These are phyloP conservation scores for Eristalinus aeneus DNA, from an alignment of 2,888 invertebrate genomes.

Conservation along the genomic window DNA sequence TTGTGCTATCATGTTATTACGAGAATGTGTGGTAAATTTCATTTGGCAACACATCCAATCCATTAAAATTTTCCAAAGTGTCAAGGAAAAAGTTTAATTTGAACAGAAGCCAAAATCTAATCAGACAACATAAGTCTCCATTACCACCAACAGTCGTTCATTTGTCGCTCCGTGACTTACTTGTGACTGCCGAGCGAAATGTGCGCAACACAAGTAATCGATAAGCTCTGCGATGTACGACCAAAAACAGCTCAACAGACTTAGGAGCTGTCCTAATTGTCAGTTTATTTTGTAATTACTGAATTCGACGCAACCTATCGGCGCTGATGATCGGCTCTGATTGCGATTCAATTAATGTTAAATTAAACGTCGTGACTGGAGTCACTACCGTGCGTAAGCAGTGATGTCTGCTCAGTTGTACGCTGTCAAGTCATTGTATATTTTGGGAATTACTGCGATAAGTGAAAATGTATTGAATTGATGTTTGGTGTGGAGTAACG, in stretches of 20 bases:
- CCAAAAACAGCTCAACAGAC: not conserved
- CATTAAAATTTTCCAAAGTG: not conserved
- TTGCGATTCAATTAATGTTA: conserved; percentile 55
- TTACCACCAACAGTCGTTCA: not conserved
- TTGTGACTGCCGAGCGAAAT: not conserved
- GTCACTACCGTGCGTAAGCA: not conserved
- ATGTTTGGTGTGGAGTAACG: not conserved
- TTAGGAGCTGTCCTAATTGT: conserved; percentile 46
- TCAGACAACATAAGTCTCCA: not conserved
- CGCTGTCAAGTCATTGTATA: not conserved
- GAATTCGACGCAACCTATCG: conserved; percentile 31
- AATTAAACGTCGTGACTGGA: conserved; percentile 14
- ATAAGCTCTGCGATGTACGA: not conserved
- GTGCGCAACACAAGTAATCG: not conserved
- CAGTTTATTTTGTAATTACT: conserved; percentile 57
- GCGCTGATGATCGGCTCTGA: conserved; percentile 20
- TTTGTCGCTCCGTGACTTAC: not conserved
- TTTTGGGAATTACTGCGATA: not conserved
- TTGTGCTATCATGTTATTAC: too few species aligned
- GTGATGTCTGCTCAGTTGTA: not conserved
- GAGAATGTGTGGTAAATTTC: too few species aligned
- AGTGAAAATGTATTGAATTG: not conserved
- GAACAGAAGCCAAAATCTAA: not conserved
- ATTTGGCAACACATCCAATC: not conserved
- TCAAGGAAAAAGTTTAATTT: not conserved